Evolutionary conservation across 2,797 vertebrate species (phyloP), one percentile per base, ranked within the genome.

Genomic region (Pempheris klunzingeri): DNA sequence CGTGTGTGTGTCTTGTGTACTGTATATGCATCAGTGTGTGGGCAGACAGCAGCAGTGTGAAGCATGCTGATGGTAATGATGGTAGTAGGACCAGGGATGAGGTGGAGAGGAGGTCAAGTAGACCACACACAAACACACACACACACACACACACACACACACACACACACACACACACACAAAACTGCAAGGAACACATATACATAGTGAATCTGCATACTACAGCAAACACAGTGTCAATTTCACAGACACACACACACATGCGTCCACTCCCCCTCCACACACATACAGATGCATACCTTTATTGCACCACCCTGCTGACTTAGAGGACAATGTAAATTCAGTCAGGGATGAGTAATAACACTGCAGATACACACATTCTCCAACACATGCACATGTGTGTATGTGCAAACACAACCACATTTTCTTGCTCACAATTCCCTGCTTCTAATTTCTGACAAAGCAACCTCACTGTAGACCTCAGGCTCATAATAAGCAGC

Each of bases 31-130:
- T 81, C 79, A 63, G 39, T 74, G 74, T 86, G 90, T 90, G 88
- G 87, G 87, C 73, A 82, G 90, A 75, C 57, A 69, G 80, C 65
- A 81, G 77, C 75, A 71, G 71, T 66, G 82, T 85, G 85, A 89
- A 76, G 80, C 74, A 82, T 88, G 80, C 76, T 82, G 82, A 86
- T 85, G 85, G 62, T 90, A 82, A 89, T 90, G 87, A 90, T 87
- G 74, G 81, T 71, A 41, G 83, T 82, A 83, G 38, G 80, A 75
- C 78, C 62, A 83, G 83, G 32, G 75, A 90, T 71, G 72, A 86
- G 87, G 81, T 87, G 78, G 75, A 83, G 85, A 87, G 77, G 85
- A 90, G 90, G 90, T 93, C 87, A 91, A 90, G 85, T 88, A 86
- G 78, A 90, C 85, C 74, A 78, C 70, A 64, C 77, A 47, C 71